A percentile compares a stretch with the other conserved stretches of the same genome.
phyloP scores from a whole-genome alignment of 2,797 vertebrate species.

The Parauchenoglanis punctatus region DNA sequence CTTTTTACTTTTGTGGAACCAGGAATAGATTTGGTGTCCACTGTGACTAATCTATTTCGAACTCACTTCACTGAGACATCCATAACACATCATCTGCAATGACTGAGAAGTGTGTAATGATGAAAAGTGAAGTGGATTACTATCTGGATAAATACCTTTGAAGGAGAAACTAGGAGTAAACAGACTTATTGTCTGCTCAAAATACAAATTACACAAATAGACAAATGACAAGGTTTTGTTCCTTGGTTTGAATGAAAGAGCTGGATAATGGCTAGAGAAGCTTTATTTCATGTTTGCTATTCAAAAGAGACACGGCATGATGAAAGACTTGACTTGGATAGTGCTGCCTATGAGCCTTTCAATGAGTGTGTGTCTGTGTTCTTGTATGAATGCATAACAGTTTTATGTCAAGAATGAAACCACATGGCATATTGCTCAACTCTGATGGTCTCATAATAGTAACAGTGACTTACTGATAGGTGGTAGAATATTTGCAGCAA shows the following conservation, averaged over 20 bases:
- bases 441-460: background rate
- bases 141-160: background rate
- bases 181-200: background rate
- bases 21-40: background rate
- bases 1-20: background rate
- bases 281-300: background rate
- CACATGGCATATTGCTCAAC: background rate
- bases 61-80: background rate
- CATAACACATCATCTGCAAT: background rate
- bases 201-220: background rate
- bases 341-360: background rate
- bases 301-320: background rate
- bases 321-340: background rate
- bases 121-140: background rate
- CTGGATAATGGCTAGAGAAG: background rate
- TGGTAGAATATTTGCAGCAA: background rate
- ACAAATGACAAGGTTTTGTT: background rate
- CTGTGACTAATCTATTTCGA: background rate
- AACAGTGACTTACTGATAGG: background rate
- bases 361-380: background rate
- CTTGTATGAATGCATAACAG: background rate
- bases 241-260: background rate
- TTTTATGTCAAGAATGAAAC: background rate
- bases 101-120: background rate
- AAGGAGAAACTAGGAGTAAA: background rate